These are phyloP conservation scores for Chaenodraco wilsoni DNA, from an alignment of 2,797 vertebrate species.

Conservation along the genomic window DNA sequence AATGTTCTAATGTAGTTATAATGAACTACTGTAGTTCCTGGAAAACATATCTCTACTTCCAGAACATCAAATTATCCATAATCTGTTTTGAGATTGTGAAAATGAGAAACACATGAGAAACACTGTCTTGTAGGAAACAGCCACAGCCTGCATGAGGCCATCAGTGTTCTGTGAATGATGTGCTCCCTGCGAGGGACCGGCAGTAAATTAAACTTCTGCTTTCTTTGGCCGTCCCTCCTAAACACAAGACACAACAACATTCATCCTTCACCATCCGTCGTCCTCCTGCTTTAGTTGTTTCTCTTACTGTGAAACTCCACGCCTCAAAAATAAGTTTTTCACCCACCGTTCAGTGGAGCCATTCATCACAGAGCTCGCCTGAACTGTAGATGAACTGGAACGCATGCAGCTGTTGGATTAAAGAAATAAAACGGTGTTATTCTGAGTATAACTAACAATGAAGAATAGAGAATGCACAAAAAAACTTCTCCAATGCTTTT, in stretches of 20 bases:
- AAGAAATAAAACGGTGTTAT: slow-evolving; percentile 16
- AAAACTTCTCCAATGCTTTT: not conserved
- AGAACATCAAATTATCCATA: slow-evolving; percentile 27
- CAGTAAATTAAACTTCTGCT: slow-evolving; percentile 59
- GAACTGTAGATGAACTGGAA: slow-evolving; percentile 60
- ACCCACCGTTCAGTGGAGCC: slow-evolving; percentile 23
- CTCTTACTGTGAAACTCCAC: slow-evolving; percentile 41
- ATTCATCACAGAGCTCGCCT: slow-evolving; percentile 50
- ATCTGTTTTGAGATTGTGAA: slow-evolving; percentile 30
- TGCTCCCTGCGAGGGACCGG: slow-evolving; percentile 42
- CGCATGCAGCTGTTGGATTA: slow-evolving; percentile 35
- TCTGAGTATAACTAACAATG: slow-evolving; percentile 26
- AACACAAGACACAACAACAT: slow-evolving; percentile 36
- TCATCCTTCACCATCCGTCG: slow-evolving; percentile 35
- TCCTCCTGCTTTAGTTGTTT: slow-evolving; percentile 27
- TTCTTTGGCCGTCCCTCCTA: slow-evolving; percentile 56
- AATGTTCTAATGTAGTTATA: not conserved
- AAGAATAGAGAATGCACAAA: not conserved
- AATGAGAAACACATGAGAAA: slow-evolving; percentile 18
- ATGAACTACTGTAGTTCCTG: slow-evolving; percentile 15
- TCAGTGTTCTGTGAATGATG: slow-evolving; percentile 54
- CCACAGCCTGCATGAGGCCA: slow-evolving; percentile 42
- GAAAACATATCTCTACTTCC: slow-evolving; percentile 19
- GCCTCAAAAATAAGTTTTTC: slow-evolving; percentile 47
- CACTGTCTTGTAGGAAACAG: slow-evolving; percentile 39